Evolutionary conservation across 2,888 invertebrate genomes (phyloP).

Genomic region (Spodoptera exigua): DNA sequence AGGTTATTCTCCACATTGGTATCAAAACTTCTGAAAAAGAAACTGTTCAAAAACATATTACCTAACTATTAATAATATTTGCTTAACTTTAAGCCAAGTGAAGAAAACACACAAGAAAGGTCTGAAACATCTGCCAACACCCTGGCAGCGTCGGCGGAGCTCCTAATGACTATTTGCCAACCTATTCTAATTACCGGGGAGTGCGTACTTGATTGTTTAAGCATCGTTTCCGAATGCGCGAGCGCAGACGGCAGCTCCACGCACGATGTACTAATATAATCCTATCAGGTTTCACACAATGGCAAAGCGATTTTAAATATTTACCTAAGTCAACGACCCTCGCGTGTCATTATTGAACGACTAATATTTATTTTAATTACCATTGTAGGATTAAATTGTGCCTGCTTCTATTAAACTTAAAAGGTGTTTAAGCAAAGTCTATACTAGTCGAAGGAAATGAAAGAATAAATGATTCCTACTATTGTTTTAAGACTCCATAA

Average conservation of each 20-base stretch:
- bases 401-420: background rate
- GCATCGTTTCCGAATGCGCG: conserved; percentile 42
- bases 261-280: conserved; percentile 47
- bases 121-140: conserved; percentile 13
- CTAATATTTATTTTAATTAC: conserved; percentile 46
- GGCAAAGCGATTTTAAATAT: conserved; percentile 55
- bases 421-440: too few relatives aligned
- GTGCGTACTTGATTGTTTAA: conserved; percentile 45
- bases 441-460: too few relatives aligned
- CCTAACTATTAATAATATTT: background rate
- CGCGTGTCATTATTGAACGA: conserved; percentile 37
- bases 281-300: conserved; percentile 59
- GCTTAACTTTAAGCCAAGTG: background rate
- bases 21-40: too few relatives aligned
- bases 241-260: conserved; percentile 37
- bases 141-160: conserved; percentile 26
- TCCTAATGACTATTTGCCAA: conserved; percentile 46
- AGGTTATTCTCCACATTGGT: too few relatives aligned
- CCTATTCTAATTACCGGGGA: conserved; percentile 48
- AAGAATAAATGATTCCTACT: too few relatives aligned
- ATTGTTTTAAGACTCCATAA: too few relatives aligned
- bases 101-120: conserved; percentile 2
- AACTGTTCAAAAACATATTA: too few relatives aligned
- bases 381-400: conserved; percentile 25
- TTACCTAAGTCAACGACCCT: conserved; percentile 52